Conservation (phyloP, 2,113 vertebrate species). For the Turdus rufiventris region DNA sequence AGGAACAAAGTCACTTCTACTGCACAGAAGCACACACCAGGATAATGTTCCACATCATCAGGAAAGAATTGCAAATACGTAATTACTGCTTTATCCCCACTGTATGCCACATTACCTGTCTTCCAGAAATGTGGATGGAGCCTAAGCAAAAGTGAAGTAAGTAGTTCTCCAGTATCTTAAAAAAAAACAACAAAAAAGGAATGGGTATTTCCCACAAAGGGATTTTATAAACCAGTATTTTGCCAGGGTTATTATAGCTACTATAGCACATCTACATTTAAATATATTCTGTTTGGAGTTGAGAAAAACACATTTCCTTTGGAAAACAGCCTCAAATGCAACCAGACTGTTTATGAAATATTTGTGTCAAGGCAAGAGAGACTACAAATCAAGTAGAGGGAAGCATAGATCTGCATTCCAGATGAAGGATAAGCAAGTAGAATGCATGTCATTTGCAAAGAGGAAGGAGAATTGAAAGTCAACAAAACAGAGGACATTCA, state of each 20-base stretch:
- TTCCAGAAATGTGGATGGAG: neutral
- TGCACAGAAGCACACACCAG: neutral
- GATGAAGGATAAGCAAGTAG: slow-evolving; percentile 27
- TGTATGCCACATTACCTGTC: slow-evolving; percentile 10
- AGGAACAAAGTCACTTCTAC: neutral
- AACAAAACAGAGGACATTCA: neutral
- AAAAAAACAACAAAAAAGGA: neutral
- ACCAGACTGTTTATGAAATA: slow-evolving; percentile 22
- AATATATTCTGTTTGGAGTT: neutral
- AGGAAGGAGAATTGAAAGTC: neutral
- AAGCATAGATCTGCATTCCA: slow-evolving; percentile 38
- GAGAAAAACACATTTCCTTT: slow-evolving; percentile 11
- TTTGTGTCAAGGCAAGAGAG: slow-evolving; percentile 20
- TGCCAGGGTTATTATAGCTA: neutral
- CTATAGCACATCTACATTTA: neutral
- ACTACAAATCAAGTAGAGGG: neutral
- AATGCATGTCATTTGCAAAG: neutral
- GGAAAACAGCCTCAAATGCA: slow-evolving; percentile 1
- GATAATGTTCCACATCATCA: neutral
- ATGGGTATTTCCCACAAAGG: neutral
- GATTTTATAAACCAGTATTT: neutral
- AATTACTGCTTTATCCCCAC: slow-evolving; percentile 24
- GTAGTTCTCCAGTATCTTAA: neutral
- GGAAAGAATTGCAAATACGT: slow-evolving; percentile 49
- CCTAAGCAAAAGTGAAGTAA: neutral